These are phyloP conservation scores for Cygnus olor DNA, from an alignment of 2,797 vertebrate species.

Conservation along the genomic window DNA sequence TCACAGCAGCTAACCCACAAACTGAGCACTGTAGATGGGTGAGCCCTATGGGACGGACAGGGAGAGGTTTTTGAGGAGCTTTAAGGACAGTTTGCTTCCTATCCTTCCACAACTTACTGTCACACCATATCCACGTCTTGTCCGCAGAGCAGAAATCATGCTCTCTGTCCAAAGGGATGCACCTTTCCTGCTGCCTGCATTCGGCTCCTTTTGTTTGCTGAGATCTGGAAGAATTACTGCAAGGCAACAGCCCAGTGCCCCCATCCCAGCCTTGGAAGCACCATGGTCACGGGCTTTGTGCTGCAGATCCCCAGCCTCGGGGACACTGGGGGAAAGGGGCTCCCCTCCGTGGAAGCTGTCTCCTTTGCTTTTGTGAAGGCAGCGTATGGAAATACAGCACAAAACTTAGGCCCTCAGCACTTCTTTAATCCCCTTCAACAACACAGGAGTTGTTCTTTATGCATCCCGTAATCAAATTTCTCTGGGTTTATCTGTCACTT, in stretches of 20 bases:
- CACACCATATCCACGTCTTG: background rate
- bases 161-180: background rate
- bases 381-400: background rate
- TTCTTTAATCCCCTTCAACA: conserved; percentile 33
- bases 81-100: background rate
- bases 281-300: fast-evolving
- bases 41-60: background rate
- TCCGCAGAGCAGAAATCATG: background rate
- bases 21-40: background rate
- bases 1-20: background rate
- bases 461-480: conserved; percentile 37
- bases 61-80: background rate
- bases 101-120: background rate
- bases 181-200: fast-evolving
- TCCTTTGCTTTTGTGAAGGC: background rate
- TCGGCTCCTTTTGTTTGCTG: background rate
- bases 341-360: background rate
- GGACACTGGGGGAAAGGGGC: fast-evolving
- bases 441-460: background rate
- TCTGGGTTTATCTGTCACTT: conserved; percentile 36
- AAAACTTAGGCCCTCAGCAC: background rate
- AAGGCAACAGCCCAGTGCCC: background rate
- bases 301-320: fast-evolving
- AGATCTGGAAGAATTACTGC: fast-evolving
- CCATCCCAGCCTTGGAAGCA: fast-evolving